Evolutionary conservation across 1,140 invertebrate genomes (phyloP).

Genomic region (Lepidurus arcticus): DNA sequence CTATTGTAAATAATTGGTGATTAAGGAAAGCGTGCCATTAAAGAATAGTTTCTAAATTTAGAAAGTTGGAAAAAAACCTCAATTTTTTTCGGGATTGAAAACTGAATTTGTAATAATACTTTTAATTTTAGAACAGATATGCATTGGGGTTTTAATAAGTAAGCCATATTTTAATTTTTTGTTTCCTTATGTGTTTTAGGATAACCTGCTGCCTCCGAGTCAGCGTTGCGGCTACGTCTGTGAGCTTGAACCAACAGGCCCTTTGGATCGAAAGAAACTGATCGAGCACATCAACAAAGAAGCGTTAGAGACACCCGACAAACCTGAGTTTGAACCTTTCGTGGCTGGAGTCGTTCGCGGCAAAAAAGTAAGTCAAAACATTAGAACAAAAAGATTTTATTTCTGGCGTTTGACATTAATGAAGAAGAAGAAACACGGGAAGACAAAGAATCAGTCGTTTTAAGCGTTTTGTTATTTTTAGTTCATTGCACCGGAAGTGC

Average conservation of each 20-base stretch:
- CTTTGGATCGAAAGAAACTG: conserved; percentile 89
- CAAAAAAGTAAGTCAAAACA: conserved; percentile 61
- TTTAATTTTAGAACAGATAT: conserved; percentile 26
- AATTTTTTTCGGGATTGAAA: too few relatives aligned
- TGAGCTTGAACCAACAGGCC: conserved; percentile 88
- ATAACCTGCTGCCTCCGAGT: conserved; percentile 89
- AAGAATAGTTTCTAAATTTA: too few relatives aligned
- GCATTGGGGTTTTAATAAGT: conserved; percentile 26
- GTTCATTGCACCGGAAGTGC: conserved; percentile 76
- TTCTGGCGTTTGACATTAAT: background rate
- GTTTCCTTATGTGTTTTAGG: conserved; percentile 56
- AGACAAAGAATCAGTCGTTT: background rate
- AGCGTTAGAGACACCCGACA: conserved; percentile 93
- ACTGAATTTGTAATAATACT: conserved; percentile 28
- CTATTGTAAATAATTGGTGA: too few relatives aligned
- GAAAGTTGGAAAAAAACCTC: too few relatives aligned
- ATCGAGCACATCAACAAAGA: conserved; percentile 97
- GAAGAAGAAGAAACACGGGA: too few relatives aligned
- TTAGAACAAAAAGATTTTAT: background rate
- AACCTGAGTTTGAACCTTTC: conserved; percentile 91
- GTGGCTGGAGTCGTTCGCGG: conserved; percentile 81
- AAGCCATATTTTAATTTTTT: conserved; percentile 24
- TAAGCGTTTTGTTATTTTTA: conserved; percentile 40
- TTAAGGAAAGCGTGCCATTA: too few relatives aligned
- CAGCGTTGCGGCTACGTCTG: conserved; percentile 95